Base-by-base conservation (phyloP, 2,113 vertebrate species). In the Opisthocomus hoazin region DNA sequence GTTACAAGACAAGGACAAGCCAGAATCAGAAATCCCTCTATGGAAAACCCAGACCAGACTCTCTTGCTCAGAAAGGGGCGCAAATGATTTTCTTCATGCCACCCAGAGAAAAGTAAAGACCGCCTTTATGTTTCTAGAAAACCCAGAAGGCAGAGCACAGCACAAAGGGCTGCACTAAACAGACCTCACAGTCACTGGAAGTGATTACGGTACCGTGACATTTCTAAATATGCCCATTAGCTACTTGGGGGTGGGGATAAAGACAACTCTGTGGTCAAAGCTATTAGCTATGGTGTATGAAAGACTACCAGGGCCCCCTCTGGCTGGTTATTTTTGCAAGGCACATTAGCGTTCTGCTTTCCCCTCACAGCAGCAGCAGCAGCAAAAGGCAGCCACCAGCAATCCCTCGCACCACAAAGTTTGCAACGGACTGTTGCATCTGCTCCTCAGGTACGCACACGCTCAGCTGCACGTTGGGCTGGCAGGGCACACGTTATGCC, bases 191-290 rank as follows among this genome's bases (percentile, higher is more conserved):
- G 87, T 23, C 92, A 19, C 89, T 92, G 91, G 81, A 91, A 96
- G 91, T 54, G 84, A 94, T 96, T 94, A 94, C 36, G 65, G 69
- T 46, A 90, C 87, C 2, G 0, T 80, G 84, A 93, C 94, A 80
- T 90, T 94, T 90, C 91, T 94, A 93, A 94, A 93, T 85, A 61
- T 37, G 70, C 75, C 69, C 90, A 91, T 92, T 89, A 94, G 77
- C 91, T 68, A 17, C 87, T 87, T 73, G 1, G 71, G 82, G 37
- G 2, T 30, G 45, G 54, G n/a, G 48, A 32, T 6, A 77, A 79
- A 87, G 86, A 82, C 69, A 93, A 19, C 26, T 80, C 64, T 43
- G 70, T 71, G 86, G 53, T 39, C 86, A 69, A 26, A 93, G 37
- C 43, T 43, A 68, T 95, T 92, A 91, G 93, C 79, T 74, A 56